phyloP scores from a whole-genome alignment of 35 echinoderm and acorn worm genomes.

The Heliocidaris tuberculata region DNA sequence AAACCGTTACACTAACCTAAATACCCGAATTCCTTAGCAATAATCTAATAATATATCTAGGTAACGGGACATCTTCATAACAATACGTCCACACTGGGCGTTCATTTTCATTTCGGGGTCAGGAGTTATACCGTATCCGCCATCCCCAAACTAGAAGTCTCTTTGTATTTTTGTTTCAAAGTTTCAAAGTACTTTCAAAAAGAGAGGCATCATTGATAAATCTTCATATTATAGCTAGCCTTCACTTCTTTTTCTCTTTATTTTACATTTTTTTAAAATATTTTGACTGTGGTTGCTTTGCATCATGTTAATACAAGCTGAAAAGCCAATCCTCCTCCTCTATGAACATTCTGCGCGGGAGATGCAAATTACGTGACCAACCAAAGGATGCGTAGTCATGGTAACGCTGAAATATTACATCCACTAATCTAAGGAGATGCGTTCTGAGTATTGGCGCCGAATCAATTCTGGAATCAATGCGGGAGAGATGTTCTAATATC shows the following conservation, averaged over 20 bases:
- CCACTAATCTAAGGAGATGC: not conserved
- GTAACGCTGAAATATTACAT: not conserved
- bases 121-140: not conserved
- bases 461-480: not conserved
- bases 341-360: too few relatives aligned
- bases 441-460: not conserved
- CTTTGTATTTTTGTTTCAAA: too few relatives aligned
- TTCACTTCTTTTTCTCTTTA: too few relatives aligned
- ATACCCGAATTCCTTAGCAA: not conserved
- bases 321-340: too few relatives aligned
- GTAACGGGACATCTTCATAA: constrained; percentile 4
- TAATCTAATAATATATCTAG: constrained; percentile 5
- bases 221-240: too few relatives aligned
- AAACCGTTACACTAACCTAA: constrained; percentile 23
- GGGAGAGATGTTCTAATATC: not conserved
- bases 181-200: too few relatives aligned
- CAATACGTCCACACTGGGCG: not conserved
- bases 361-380: not conserved
- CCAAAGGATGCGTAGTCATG: not conserved
- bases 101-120: not conserved
- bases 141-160: too few relatives aligned
- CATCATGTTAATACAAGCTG: too few relatives aligned
- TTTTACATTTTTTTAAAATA: too few relatives aligned
- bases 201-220: too few relatives aligned
- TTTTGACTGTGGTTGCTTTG: too few relatives aligned